Conservation (phyloP, 2,797 vertebrate species). For the Fratercula arctica region DNA sequence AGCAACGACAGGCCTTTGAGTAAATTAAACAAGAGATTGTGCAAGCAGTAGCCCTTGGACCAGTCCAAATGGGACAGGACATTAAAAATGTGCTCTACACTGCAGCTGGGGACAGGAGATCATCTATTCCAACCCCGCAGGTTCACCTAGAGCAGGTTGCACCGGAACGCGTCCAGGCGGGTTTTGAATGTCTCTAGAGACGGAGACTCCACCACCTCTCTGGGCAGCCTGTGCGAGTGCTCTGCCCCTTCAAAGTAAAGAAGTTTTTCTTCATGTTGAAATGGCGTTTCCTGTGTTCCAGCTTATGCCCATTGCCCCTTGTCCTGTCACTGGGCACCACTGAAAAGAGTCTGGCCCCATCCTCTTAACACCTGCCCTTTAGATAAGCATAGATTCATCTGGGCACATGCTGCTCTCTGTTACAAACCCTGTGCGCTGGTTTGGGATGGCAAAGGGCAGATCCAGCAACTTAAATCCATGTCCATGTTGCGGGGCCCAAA, state of each 20-base stretch:
- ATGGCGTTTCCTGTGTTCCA: neutral
- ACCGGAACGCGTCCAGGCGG: neutral
- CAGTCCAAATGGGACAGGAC: no score
- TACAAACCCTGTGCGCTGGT: neutral
- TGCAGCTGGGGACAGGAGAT: neutral
- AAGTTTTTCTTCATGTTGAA: neutral
- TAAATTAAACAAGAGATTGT: no score
- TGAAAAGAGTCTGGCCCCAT: neutral
- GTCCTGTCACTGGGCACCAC: neutral
- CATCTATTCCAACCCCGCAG: neutral
- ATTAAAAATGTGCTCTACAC: no score
- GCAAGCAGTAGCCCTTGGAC: no score
- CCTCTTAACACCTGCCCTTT: neutral
- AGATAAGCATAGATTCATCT: neutral
- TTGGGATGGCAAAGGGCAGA: neutral
- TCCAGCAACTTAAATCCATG: neutral
- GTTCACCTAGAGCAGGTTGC: neutral
- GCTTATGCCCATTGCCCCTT: neutral
- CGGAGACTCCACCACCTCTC: neutral
- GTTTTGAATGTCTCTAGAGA: neutral
- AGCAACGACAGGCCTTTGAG: no score
- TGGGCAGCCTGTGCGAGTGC: neutral
- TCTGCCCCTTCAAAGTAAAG: neutral
- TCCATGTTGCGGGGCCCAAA: neutral
- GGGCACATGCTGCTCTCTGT: neutral